A percentile compares a stretch with the other conserved stretches of the same genome.
phyloP scores from a whole-genome alignment of 2,113 vertebrate genomes.

The Trematocara zebra region DNA sequence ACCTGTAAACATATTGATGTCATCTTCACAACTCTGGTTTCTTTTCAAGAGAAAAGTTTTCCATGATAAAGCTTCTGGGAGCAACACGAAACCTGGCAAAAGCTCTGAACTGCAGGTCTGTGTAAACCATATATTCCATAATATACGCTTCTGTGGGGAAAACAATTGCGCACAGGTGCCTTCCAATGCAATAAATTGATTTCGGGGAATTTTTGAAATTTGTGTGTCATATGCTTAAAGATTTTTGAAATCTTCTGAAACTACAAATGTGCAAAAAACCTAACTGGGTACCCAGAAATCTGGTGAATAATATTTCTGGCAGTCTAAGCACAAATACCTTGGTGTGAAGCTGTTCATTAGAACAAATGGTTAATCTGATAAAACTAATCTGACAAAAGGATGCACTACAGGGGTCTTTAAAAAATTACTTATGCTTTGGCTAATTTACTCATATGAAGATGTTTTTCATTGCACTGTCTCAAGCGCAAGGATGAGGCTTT shows the following conservation, averaged over 20 bases:
- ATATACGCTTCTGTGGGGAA: background rate
- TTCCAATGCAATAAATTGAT: background rate
- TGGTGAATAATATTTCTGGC: background rate
- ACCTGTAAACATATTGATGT: background rate
- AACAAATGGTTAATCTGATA: slow-evolving; percentile 59
- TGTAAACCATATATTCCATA: background rate
- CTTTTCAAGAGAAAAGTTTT: background rate
- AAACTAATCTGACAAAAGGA: slow-evolving; percentile 33
- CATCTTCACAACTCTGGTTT: background rate
- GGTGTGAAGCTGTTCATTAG: slow-evolving; percentile 38
- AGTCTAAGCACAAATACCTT: slow-evolving; percentile 13
- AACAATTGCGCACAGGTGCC: rapidly evolving
- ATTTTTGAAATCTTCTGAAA: background rate
- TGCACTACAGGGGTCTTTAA: background rate
- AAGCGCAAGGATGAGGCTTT: background rate
- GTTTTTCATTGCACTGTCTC: background rate
- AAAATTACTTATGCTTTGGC: background rate
- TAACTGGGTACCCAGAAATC: background rate
- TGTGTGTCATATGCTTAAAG: background rate
- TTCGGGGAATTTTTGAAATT: rapidly evolving
- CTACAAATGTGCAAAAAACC: background rate
- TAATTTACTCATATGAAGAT: background rate
- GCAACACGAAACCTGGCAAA: background rate
- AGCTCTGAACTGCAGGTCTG: background rate
- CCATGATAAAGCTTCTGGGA: background rate